Base-by-base conservation (phyloP, 2,888 invertebrate genomes). In the Meiosimyza decipiens region DNA sequence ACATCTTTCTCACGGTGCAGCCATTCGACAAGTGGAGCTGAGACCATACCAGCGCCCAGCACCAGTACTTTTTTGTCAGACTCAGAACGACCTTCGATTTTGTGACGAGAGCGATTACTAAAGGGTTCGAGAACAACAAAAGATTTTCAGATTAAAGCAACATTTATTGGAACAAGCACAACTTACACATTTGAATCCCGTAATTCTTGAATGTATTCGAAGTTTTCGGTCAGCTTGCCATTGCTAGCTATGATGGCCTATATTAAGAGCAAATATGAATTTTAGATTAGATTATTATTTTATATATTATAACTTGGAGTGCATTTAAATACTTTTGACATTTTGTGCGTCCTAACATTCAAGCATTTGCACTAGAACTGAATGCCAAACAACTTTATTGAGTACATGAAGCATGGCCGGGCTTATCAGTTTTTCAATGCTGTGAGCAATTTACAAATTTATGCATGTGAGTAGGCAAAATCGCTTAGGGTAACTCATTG, bases 181-280 rank as follows among this genome's bases (percentile, higher is more conserved):
- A 81, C 85, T 89, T 86, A 91, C 90, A 88, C 89, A 77, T 90
- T 91, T 1, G 90, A 84, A 79, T 90, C 91, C 73, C 99, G 90
- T 18, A 99, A 88, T 75, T 98, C 97, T 81, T 93, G 91, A 81
- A 99, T 99, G 85, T 99, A 99, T 86, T 97, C 93, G 86, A 93
- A 99, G 81, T 95, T 93, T 7, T 96, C 92, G 0, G 99, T 98
- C 76, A 99, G 88, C 80, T 90, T 89, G 49, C 99, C 99, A 85
- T 99, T 98, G 81, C 97, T 97, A 0, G 98, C 95, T 77, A 99
- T 99, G 71, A 99, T 95, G 9, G 99, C 98, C 95, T 96, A 47
- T 49, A 50, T 12, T 3, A 7, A 22, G 18, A 62, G 0, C 33
- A 15, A 47, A 13, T 13, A 15, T 54, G 28, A 40, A 50, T 18